Percentiles rank a stretch among this genome's conserved stretches.
These are phyloP conservation scores for Nyctalus aviator DNA, from an alignment of 2,797 vertebrate species.

Conservation along the genomic window DNA sequence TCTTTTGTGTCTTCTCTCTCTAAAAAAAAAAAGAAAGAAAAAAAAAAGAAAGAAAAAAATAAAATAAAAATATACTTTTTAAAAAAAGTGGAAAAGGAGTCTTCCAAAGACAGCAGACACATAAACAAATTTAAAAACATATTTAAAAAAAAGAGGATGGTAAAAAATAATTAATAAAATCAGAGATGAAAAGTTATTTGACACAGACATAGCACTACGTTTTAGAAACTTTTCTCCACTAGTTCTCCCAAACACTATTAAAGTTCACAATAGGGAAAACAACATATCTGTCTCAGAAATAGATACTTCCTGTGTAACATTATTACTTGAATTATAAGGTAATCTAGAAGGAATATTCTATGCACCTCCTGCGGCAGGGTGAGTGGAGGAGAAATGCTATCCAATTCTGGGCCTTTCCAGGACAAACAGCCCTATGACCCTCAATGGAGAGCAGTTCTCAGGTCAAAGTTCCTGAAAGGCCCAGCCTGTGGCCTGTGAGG, in stretches of 20 bases:
- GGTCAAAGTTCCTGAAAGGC: neutral
- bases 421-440: neutral
- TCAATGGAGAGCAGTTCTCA: neutral
- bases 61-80: no score
- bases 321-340: neutral
- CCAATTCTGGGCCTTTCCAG: neutral
- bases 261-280: neutral
- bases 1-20: no score
- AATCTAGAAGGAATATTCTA: neutral
- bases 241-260: neutral
- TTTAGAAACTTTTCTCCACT: neutral
- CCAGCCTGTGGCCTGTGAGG: accelerated
- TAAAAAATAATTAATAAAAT: neutral
- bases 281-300: neutral
- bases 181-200: neutral
- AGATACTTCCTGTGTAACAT: neutral
- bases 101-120: neutral
- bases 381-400: neutral
- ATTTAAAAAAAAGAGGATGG: neutral
- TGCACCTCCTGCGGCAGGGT: accelerated
- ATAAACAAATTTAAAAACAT: neutral
- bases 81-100: neutral
- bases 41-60: no score
- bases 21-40: no score
- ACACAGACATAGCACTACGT: neutral